Conservation (phyloP, 2,113 vertebrate species). For the Etheostoma spectabile region DNA sequence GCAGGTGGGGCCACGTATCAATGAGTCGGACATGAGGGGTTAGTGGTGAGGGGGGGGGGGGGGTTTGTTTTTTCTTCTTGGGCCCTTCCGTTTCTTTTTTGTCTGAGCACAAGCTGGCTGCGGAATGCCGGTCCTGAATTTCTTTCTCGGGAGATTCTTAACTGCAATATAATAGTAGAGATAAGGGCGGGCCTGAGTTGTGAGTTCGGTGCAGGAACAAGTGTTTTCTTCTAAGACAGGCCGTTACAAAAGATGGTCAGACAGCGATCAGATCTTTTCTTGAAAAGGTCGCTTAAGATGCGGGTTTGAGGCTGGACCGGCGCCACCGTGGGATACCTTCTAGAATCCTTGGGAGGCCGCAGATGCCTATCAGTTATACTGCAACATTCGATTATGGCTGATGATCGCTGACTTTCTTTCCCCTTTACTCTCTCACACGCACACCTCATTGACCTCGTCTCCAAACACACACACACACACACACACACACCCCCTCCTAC, state of each 20-base stretch:
- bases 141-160: constrained; percentile 40
- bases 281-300: constrained; percentile 57
- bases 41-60: neutral
- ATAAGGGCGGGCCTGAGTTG: constrained; percentile 47
- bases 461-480: constrained; percentile 28
- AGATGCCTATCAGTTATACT: constrained; percentile 80
- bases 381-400: constrained; percentile 79
- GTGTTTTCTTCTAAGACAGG: constrained; percentile 28
- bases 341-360: constrained; percentile 80
- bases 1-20: constrained; percentile 15
- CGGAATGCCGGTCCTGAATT: constrained; percentile 47
- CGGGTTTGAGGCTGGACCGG: constrained; percentile 31
- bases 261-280: constrained; percentile 67
- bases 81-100: constrained; percentile 30
- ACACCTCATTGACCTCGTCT: neutral
- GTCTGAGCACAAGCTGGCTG: constrained; percentile 12
- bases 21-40: neutral
- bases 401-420: constrained; percentile 72
- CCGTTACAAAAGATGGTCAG: constrained; percentile 62
- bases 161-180: constrained; percentile 54
- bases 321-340: constrained; percentile 64
- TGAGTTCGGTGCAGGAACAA: constrained; percentile 33
- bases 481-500: constrained; percentile 11
- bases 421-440: constrained; percentile 44
- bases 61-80: constrained; percentile 35